Base-by-base conservation (phyloP, 2,113 vertebrate genomes). In the Mormyrus lacerda region DNA sequence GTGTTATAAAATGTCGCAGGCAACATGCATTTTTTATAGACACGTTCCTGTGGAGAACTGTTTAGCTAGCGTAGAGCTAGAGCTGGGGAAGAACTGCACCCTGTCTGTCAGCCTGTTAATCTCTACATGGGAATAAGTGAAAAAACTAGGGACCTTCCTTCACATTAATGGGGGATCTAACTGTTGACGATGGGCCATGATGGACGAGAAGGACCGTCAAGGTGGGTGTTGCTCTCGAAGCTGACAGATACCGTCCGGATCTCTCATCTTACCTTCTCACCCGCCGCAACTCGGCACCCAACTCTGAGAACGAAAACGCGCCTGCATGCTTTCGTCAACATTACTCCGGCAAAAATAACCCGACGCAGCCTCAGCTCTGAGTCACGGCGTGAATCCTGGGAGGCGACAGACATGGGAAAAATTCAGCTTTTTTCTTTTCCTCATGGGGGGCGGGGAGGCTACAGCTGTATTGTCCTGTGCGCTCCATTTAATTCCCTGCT, bases 401-500 rank as follows among this genome's bases (percentile, higher is more conserved):
- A 65, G 19, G 65, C 9, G 39, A 47, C 79, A 55, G 39, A 51
- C 53, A 21, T 47, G 76, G 21, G 35, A 87, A 73, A 86, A 19
- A 89, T 50, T 39, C 82, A 39, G 42, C 82, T 84, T 47, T 39
- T 85, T 87, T 69, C 24, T 76, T 87, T 44, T 86, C 48, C 45
- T 87, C 19, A 21, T 50, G 48, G 31, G 47, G 45, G 21, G 58
- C 0, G 4, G 53, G 53, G 42, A 8, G 42, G 47, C 45, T n/a
- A 73, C 17, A 9, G 89, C 35, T 79, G 45, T 35, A 51, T 79
- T 45, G 48, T 88, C 88, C 82, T 69, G 87, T 17, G 88, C 92
- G 92, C 85, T 53, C 85, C 91, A 94, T 95, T 95, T 92, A 93
- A 76, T 88, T 55, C 91, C 88, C 89, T 91, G 88, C 87, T 91